Conservation (phyloP, 1,140 invertebrate species). For the Fopius arisanus region DNA sequence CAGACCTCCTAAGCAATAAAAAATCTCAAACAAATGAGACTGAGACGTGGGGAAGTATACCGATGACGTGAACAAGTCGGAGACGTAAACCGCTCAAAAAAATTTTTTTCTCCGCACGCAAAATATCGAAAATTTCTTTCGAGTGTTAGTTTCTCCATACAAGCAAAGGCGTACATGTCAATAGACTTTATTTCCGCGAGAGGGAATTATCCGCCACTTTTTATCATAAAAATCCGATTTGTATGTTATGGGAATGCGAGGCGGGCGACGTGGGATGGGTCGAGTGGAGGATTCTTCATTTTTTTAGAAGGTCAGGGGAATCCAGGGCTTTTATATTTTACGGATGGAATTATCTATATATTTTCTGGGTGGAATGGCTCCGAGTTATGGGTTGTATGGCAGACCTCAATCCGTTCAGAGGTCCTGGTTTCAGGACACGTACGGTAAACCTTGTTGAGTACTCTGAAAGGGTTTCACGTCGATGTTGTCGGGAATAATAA, state of each 20-base stretch:
- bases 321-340: not conserved
- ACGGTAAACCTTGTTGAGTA: not conserved
- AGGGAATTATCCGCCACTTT: not conserved
- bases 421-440: slow-evolving; percentile 25
- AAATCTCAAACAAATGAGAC: not conserved
- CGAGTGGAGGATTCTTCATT: not conserved
- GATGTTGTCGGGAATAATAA: not conserved
- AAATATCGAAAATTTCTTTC: too few species aligned
- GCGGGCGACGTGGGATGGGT: not conserved
- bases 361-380: not conserved
- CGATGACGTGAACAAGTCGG: not conserved
- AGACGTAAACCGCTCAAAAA: not conserved
- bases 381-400: slow-evolving; percentile 17
- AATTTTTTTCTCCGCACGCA: too few species aligned
- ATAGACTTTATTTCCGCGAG: too few species aligned
- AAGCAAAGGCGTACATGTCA: too few species aligned
- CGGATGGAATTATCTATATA: not conserved
- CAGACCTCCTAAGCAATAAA: not conserved
- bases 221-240: slow-evolving; percentile 1
- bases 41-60: not conserved
- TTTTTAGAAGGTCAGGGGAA: not conserved
- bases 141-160: too few species aligned
- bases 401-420: not conserved
- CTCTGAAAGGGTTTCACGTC: not conserved
- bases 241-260: not conserved